These are phyloP conservation scores for Paguma larvata DNA, from an alignment of 2,797 vertebrate species.

Conservation along the genomic window DNA sequence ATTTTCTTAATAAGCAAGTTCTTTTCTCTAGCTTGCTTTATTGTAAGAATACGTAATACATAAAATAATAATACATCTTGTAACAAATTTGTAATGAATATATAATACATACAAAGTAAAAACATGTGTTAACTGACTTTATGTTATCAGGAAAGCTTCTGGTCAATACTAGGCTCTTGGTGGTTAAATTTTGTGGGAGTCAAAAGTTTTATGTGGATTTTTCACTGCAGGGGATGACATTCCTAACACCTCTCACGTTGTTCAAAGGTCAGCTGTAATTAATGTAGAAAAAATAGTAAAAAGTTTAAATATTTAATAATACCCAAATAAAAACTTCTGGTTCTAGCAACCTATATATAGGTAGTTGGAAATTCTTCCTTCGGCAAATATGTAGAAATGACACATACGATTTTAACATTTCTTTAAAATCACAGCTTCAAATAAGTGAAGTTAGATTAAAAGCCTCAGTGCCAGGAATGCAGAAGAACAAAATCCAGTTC, in stretches of 20 bases:
- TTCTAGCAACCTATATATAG: neutral
- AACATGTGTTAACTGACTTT: neutral
- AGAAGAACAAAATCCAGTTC: neutral
- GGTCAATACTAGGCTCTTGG: neutral
- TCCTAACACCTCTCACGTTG: neutral
- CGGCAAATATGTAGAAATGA: neutral
- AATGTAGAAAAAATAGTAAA: neutral
- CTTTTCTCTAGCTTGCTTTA: neutral
- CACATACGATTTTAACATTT: neutral
- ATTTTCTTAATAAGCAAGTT: neutral
- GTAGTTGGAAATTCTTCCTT: neutral
- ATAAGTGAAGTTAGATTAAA: neutral
- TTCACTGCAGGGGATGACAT: neutral
- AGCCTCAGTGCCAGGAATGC: neutral
- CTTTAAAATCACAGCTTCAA: neutral
- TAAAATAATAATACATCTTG: neutral
- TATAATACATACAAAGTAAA: neutral
- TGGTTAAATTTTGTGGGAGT: neutral
- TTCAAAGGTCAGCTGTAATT: neutral
- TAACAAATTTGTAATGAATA: neutral
- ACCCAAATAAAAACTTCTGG: neutral
- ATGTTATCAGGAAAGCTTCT: neutral
- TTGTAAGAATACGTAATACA: neutral
- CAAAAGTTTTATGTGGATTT: neutral
- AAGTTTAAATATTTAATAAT: neutral